Percentiles rank a stretch among this genome's conserved stretches.
phyloP scores from a whole-genome alignment of 1,140 invertebrate genomes.

The Pogonognathellus flavescens region DNA sequence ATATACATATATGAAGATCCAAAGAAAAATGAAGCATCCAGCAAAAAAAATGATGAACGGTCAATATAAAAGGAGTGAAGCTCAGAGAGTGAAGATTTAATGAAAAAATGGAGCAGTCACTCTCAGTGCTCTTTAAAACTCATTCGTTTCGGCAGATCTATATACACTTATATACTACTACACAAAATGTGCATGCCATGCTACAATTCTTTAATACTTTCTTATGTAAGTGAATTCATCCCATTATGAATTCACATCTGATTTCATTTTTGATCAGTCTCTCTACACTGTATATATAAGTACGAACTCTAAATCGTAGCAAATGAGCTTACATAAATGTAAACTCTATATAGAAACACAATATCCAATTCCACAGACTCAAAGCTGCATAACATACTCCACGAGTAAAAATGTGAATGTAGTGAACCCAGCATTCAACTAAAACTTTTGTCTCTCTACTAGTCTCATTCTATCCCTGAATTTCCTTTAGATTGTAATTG shows the following conservation, averaged over 20 bases:
- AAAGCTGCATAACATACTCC: too few species aligned
- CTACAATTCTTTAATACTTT: background rate
- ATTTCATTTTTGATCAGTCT: conserved; percentile 19
- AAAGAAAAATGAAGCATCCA: conserved; percentile 15
- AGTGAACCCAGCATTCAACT: too few species aligned
- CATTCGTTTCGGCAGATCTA: background rate
- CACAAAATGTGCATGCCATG: conserved; percentile 1
- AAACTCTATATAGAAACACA: too few species aligned
- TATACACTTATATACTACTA: background rate
- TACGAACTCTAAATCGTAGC: background rate
- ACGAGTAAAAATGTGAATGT: too few species aligned
- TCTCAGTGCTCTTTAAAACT: conserved; percentile 25
- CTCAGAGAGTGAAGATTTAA: conserved; percentile 36
- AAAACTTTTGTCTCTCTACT: too few species aligned
- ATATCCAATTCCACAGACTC: too few species aligned
- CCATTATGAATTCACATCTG: conserved; percentile 28
- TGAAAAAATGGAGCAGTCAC: conserved; percentile 44
- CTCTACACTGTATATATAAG: background rate
- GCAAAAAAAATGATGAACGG: conserved; percentile 43
- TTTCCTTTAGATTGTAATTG: too few species aligned
- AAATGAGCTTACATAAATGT: background rate
- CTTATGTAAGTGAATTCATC: background rate
- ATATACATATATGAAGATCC: background rate
- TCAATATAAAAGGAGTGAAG: conserved; percentile 49
- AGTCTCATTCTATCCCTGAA: too few species aligned